These are phyloP conservation scores for Valencia hispanica DNA, from an alignment of 2,797 vertebrate species.

Conservation along the genomic window DNA sequence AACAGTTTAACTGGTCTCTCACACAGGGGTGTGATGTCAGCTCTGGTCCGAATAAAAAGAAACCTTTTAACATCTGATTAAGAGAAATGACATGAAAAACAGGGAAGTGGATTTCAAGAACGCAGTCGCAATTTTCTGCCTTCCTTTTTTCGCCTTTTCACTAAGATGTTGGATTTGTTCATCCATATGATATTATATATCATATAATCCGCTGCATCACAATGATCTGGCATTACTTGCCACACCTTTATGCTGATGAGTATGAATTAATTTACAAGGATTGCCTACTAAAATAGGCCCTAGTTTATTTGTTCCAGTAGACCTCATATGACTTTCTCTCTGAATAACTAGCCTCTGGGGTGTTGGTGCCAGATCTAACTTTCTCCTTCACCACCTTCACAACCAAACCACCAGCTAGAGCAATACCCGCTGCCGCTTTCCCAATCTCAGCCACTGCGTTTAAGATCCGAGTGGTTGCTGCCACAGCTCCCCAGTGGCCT, in stretches of 20 bases:
- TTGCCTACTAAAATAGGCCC: not conserved
- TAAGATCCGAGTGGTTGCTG: slow-evolving; percentile 49
- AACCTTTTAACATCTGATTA: not conserved
- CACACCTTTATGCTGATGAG: not conserved
- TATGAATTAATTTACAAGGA: not conserved
- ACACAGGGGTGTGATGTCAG: not conserved
- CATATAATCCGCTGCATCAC: not conserved
- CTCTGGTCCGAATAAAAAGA: not conserved
- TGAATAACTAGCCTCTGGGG: slow-evolving; percentile 47
- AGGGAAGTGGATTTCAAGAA: not conserved
- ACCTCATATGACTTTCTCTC: slow-evolving; percentile 79
- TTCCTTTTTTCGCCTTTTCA: not conserved
- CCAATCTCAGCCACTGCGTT: slow-evolving; percentile 72
- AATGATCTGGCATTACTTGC: not conserved
- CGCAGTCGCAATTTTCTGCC: not conserved
- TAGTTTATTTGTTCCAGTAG: slow-evolving; percentile 77
- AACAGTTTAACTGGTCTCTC: not conserved
- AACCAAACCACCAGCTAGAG: slow-evolving; percentile 71
- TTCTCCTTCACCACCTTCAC: slow-evolving; percentile 81
- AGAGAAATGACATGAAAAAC: not conserved
- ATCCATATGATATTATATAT: not conserved
- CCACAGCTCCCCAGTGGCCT: slow-evolving; percentile 31
- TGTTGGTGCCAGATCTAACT: slow-evolving; percentile 50
- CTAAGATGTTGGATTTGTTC: not conserved
- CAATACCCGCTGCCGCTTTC: slow-evolving; percentile 68